phyloP scores from a whole-genome alignment of 2,797 vertebrate genomes.

The Manis pentadactyla region DNA sequence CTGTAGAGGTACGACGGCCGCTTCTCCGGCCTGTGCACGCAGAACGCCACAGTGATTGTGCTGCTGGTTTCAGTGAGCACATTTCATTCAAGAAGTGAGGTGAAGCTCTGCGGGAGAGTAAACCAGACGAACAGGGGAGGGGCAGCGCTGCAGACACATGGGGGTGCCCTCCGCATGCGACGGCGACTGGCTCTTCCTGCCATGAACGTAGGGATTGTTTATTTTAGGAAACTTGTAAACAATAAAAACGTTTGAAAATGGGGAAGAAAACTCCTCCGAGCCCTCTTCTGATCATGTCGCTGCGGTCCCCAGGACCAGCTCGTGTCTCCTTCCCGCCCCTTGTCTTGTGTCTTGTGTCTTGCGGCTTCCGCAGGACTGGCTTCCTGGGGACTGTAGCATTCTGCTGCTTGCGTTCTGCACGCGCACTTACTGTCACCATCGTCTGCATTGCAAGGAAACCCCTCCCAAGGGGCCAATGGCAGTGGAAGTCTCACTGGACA shows the following conservation, averaged over 20 bases:
- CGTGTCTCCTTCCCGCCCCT: fast-evolving
- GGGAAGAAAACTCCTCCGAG: fast-evolving
- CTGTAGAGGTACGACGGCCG: fast-evolving
- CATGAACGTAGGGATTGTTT: fast-evolving
- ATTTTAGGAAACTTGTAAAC: neutral
- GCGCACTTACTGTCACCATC: fast-evolving
- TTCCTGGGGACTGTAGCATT: fast-evolving
- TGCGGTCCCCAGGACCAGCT: fast-evolving
- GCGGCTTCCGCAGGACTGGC: fast-evolving
- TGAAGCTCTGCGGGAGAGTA: fast-evolving
- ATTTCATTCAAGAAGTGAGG: neutral
- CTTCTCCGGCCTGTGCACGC: fast-evolving
- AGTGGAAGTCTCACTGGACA: fast-evolving
- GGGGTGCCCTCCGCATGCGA: neutral
- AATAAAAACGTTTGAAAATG: fast-evolving
- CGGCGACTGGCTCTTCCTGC: fast-evolving
- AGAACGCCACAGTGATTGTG: fast-evolving
- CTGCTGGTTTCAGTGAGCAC: neutral
- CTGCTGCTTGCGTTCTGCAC: fast-evolving
- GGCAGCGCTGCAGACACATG: fast-evolving
- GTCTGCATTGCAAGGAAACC: fast-evolving
- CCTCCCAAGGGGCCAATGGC: fast-evolving
- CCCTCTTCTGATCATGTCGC: fast-evolving
- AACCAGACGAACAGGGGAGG: neutral
- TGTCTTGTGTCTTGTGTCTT: fast-evolving